These are phyloP conservation scores for Anaspis maculata DNA, from an alignment of 2,888 invertebrate genomes.

Conservation along the genomic window DNA sequence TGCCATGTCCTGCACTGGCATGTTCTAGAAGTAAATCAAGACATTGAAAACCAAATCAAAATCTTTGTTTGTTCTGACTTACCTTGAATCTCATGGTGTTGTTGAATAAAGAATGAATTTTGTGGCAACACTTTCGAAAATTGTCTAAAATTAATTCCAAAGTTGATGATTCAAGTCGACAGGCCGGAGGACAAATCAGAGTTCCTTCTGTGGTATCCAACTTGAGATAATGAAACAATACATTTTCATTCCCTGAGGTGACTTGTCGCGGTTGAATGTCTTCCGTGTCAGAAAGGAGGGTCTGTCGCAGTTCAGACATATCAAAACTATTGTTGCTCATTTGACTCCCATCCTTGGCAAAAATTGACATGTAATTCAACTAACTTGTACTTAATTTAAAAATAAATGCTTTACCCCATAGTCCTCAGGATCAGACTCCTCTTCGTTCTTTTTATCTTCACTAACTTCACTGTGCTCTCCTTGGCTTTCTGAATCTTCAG, in stretches of 20 bases:
- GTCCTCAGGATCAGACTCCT: constrained; percentile 69
- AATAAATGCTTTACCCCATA: too few species aligned
- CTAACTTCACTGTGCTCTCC: constrained; percentile 58
- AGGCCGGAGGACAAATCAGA: constrained; percentile 52
- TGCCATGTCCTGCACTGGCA: constrained; percentile 41
- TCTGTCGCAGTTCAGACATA: constrained; percentile 62
- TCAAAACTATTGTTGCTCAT: constrained; percentile 56
- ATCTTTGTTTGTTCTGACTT: background rate
- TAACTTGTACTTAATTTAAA: constrained; percentile 39
- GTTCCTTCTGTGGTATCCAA: constrained; percentile 65
- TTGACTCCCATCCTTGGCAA: constrained; percentile 53
- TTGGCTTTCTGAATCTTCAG: constrained; percentile 63
- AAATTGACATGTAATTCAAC: constrained; percentile 4
- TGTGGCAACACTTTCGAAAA: constrained; percentile 62
- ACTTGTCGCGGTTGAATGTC: constrained; percentile 51
- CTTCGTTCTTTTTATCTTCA: constrained; percentile 62
- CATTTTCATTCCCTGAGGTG: constrained; percentile 63
- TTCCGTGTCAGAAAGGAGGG: constrained; percentile 61
- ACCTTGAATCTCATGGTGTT: constrained; percentile 56
- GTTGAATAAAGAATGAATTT: constrained; percentile 65
- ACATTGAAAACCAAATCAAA: constrained; percentile 1
- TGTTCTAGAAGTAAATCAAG: constrained; percentile 30
- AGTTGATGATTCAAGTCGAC: constrained; percentile 31
- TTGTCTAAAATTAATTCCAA: constrained; percentile 51
- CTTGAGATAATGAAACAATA: constrained; percentile 67